phyloP scores from a whole-genome alignment of 2,113 vertebrate species.

The Trematocara unimaculatum region DNA sequence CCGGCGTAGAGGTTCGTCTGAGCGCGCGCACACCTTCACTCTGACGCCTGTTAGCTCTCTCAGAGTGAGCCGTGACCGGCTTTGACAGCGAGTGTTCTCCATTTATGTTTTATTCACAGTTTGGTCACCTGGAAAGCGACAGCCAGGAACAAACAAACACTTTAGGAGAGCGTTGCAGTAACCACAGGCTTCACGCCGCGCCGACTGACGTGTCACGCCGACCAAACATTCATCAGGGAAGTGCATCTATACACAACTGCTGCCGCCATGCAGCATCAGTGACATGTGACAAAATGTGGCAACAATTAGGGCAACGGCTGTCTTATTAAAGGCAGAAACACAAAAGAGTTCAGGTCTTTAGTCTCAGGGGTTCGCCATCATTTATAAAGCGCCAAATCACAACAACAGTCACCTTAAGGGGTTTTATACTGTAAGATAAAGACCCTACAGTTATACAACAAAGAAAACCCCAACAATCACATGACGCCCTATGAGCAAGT shows the following conservation, averaged over 20 bases:
- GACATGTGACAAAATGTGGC: neutral
- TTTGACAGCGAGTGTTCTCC: constrained; percentile 1
- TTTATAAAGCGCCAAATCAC: neutral
- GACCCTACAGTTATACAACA: neutral
- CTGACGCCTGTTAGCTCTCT: neutral
- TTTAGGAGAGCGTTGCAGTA: neutral
- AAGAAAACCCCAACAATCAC: neutral
- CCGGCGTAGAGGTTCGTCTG: neutral
- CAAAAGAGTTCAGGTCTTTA: neutral
- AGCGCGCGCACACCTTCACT: neutral
- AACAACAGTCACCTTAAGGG: neutral
- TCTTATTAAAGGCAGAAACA: neutral
- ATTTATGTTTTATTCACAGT: constrained; percentile 47
- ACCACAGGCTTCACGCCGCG: neutral
- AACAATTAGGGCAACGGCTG: neutral
- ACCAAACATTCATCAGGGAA: neutral
- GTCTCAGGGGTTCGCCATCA: neutral
- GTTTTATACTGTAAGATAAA: neutral
- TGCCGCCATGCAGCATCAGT: neutral
- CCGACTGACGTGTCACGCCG: neutral
- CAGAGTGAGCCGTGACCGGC: neutral
- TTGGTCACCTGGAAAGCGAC: constrained; percentile 37
- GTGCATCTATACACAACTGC: neutral
- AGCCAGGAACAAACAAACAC: constrained; percentile 36
- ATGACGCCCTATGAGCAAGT: neutral